Evolutionary conservation across 2,113 vertebrate species (phyloP).

Genomic region (Hippocampus comes): DNA sequence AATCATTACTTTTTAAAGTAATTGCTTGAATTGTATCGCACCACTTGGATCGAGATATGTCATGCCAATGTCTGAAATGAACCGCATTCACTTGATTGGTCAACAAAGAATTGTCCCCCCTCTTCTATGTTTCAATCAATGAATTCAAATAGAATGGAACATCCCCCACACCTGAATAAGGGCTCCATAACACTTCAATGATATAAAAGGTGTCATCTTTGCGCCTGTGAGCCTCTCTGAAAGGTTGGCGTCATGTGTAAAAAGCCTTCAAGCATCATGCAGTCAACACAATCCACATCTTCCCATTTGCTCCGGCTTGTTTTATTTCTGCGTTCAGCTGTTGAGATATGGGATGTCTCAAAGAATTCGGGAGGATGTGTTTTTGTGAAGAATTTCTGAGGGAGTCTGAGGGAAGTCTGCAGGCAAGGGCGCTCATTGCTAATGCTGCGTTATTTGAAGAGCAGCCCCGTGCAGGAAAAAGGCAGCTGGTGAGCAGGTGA

Average conservation of each 20-base stretch:
- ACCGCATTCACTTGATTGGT: neutral
- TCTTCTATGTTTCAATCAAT: neutral
- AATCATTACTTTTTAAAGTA: too few relatives aligned
- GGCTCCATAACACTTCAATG: neutral
- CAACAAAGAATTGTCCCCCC: neutral
- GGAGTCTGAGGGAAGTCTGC: conserved; percentile 42
- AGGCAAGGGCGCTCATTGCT: conserved; percentile 26
- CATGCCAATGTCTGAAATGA: too few relatives aligned
- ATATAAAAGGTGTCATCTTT: too few relatives aligned
- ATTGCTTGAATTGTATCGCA: too few relatives aligned
- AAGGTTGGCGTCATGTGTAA: neutral
- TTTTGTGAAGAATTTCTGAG: conserved; percentile 53
- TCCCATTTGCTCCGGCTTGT: conserved; percentile 1
- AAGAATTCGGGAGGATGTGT: conserved; percentile 55
- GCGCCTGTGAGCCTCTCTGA: too few relatives aligned
- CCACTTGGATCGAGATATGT: too few relatives aligned
- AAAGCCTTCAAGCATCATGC: neutral
- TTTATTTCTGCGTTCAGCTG: conserved; percentile 14
- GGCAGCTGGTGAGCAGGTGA: conserved; percentile 20
- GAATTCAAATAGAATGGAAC: neutral
- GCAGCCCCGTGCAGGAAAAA: neutral
- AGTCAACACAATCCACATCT: conserved; percentile 2
- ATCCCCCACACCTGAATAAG: neutral
- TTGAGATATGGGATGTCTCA: conserved; percentile 56
- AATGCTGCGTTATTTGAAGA: conserved; percentile 46